Percentiles rank a stretch among this genome's conserved stretches.
Evolutionary conservation across 2,888 invertebrate species (phyloP).

Genomic region (Aleiodes alternator): DNA sequence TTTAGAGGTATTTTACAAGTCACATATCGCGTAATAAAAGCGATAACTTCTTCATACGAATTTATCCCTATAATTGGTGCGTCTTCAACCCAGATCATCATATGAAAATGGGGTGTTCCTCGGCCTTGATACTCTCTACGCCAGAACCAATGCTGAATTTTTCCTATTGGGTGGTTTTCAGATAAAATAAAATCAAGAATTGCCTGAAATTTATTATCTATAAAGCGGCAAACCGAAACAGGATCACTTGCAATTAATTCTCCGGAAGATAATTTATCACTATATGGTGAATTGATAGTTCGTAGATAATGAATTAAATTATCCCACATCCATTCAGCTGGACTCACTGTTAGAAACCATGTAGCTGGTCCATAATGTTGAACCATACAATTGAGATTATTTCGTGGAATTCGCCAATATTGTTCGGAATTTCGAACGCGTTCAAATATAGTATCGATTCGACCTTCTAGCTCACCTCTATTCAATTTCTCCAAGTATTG

Average conservation of each 20-base stretch:
- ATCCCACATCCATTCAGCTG: conserved; percentile 54
- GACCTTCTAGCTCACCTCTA: conserved; percentile 60
- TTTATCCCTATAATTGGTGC: no score
- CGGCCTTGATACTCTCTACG: no score
- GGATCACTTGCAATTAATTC: conserved; percentile 49
- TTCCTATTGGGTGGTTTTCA: no score
- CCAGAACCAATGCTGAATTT: no score
- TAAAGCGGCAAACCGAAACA: no score
- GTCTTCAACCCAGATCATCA: no score
- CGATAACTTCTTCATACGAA: no score
- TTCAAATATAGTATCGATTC: conserved; percentile 60
- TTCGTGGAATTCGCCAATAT: conserved; percentile 57
- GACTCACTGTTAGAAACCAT: conserved; percentile 57
- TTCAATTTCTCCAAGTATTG: conserved; percentile 58
- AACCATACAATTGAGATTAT: conserved; percentile 60
- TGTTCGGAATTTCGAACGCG: conserved; percentile 61
- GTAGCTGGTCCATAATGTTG: conserved; percentile 58
- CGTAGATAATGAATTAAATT: conserved; percentile 58
- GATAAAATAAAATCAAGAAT: no score
- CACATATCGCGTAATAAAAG: no score
- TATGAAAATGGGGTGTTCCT: no score
- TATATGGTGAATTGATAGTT: conserved; percentile 55
- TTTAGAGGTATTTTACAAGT: no score
- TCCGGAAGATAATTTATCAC: conserved; percentile 54
- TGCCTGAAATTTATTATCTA: no score